Percentiles rank a stretch among this genome's conserved stretches.
These are phyloP conservation scores for Apis cerana DNA, from an alignment of 1,140 invertebrate species.

Conservation along the genomic window DNA sequence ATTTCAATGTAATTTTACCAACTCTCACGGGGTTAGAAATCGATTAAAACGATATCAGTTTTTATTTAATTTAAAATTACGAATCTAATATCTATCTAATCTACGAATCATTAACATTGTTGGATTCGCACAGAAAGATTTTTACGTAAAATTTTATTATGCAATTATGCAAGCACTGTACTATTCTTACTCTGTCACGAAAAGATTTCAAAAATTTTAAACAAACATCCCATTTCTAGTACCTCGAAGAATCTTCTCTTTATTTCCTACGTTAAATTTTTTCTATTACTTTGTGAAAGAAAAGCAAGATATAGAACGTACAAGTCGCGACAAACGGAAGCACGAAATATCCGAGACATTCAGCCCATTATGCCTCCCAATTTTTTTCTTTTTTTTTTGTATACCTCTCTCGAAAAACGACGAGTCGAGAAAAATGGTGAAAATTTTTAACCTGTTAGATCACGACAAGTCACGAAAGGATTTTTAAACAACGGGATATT, in stretches of 20 bases:
- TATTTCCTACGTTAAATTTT: too few relatives aligned
- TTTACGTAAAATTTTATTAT: background rate
- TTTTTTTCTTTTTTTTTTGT: background rate
- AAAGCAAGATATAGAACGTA: too few relatives aligned
- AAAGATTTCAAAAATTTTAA: too few relatives aligned
- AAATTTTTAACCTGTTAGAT: background rate
- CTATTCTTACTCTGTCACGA: constrained; percentile 13
- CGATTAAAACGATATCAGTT: too few relatives aligned
- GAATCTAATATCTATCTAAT: too few relatives aligned
- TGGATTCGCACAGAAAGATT: background rate
- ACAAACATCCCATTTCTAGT: too few relatives aligned
- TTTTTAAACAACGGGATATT: background rate
- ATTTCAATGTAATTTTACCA: too few relatives aligned
- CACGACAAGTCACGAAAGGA: background rate
- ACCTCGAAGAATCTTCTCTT: too few relatives aligned
- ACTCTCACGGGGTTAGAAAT: too few relatives aligned
- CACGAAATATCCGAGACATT: background rate
- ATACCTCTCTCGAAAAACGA: background rate
- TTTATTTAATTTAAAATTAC: too few relatives aligned
- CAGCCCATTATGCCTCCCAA: background rate
- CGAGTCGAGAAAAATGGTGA: background rate
- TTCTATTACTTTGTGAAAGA: too few relatives aligned
- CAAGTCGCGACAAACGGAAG: background rate
- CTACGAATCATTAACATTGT: background rate
- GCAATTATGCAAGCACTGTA: constrained; percentile 39